phyloP scores from a whole-genome alignment of 2,888 invertebrate species.

The Trachelus tabidus region DNA sequence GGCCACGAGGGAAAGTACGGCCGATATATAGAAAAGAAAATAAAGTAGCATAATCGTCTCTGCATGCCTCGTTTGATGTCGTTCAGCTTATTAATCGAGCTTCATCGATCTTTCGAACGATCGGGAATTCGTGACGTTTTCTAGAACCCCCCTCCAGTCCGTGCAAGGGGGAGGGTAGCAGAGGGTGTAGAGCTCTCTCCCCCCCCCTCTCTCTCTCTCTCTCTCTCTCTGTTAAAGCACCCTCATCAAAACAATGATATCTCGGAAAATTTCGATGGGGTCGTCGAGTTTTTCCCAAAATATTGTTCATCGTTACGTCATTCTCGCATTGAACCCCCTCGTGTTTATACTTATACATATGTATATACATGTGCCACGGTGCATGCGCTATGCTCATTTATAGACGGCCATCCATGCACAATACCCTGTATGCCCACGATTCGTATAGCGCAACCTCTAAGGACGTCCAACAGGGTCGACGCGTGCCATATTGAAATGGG shows the following conservation, averaged over 20 bases:
- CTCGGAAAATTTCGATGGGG: constrained; percentile 1
- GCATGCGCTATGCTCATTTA: neutral
- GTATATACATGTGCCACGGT: neutral
- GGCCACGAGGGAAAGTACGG: neutral
- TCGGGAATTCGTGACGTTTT: neutral
- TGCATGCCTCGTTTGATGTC: neutral
- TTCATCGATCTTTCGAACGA: neutral
- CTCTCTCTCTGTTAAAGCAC: neutral
- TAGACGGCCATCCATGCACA: neutral
- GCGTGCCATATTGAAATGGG: constrained; percentile 26
- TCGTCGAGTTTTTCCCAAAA: neutral
- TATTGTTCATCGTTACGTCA: constrained; percentile 10
- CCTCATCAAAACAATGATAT: constrained; percentile 2
- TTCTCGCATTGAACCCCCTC: constrained; percentile 6
- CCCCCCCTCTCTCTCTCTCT: neutral
- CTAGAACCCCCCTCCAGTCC: too few species aligned
- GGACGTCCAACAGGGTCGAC: constrained; percentile 14
- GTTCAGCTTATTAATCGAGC: neutral
- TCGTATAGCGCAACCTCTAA: neutral
- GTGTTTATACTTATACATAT: constrained; percentile 13
- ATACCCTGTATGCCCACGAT: neutral
- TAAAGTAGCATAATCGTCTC: neutral
- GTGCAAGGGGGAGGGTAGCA: too few species aligned
- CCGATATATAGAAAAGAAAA: neutral
- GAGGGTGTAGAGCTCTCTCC: too few species aligned